Percentiles rank a stretch among this genome's conserved stretches.
phyloP scores from a whole-genome alignment of 2,888 invertebrate species.

The Lasioglossum calceatum region DNA sequence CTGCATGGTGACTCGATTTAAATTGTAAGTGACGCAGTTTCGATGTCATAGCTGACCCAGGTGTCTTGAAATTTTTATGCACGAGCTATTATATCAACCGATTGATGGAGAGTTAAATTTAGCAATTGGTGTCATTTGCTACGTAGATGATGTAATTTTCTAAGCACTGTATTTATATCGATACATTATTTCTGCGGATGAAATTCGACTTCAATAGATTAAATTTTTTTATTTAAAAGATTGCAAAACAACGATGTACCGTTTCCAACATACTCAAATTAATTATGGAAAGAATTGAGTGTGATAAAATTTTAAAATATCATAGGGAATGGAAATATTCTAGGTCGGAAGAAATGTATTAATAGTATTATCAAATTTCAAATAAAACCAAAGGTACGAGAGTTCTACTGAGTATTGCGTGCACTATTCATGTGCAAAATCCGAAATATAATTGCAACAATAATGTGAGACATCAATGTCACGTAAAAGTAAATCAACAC shows the following conservation, averaged over 20 bases:
- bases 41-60: constrained; percentile 40
- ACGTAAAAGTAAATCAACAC: not conserved
- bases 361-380: not conserved
- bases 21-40: constrained; percentile 19
- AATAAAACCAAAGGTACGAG: not conserved
- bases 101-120: constrained; percentile 25
- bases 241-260: no score
- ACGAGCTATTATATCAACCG: constrained; percentile 13
- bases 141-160: not conserved
- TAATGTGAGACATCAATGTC: not conserved
- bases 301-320: no score
- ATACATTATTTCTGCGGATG: not conserved
- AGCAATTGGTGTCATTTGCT: constrained; percentile 10
- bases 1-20: constrained; percentile 5
- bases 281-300: no score
- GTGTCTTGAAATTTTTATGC: constrained; percentile 31
- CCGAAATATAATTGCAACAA: not conserved
- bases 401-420: not conserved
- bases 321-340: no score
- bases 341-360: not conserved
- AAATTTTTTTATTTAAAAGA: not conserved
- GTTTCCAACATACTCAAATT: no score
- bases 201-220: not conserved
- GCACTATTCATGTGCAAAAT: not conserved
- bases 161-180: not conserved